phyloP scores from a whole-genome alignment of 2,888 invertebrate genomes.

The Sthenelais limicola region DNA sequence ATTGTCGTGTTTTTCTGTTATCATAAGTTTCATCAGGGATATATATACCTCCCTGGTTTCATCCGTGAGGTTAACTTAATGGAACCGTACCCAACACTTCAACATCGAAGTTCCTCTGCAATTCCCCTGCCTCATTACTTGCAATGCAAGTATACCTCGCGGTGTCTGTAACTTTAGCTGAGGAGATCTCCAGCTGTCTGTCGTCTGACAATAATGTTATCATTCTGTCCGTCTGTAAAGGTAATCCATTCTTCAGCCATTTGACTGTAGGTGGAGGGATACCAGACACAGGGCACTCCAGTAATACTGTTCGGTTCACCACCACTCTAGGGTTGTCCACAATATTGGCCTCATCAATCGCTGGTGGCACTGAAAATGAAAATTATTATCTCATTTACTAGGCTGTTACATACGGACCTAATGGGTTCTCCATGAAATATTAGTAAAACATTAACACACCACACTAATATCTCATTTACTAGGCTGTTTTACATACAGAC shows the following conservation, averaged over 20 bases:
- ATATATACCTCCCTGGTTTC: too few relatives aligned
- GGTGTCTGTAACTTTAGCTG: conserved; percentile 65
- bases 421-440: too few relatives aligned
- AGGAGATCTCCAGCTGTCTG: conserved; percentile 60
- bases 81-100: conserved; percentile 65
- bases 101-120: conserved; percentile 67
- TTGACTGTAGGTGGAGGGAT: conserved; percentile 70
- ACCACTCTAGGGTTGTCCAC: conserved; percentile 67
- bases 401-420: too few relatives aligned
- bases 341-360: conserved; percentile 67
- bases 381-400: background rate
- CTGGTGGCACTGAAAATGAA: conserved; percentile 66
- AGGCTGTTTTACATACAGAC: too few relatives aligned
- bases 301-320: conserved; percentile 65
- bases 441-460: too few relatives aligned
- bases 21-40: too few relatives aligned
- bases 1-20: too few relatives aligned
- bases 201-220: conserved; percentile 50
- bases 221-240: conserved; percentile 63
- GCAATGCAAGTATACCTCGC: conserved; percentile 74
- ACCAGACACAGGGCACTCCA: conserved; percentile 73
- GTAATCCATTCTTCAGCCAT: conserved; percentile 51
- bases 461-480: too few relatives aligned
- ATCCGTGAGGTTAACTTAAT: too few relatives aligned
- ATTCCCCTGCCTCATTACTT: conserved; percentile 73